Evolutionary conservation across 37 sponge, comb jelly and placozoan species (phyloP).

Genomic region (Eunapius fragilis): DNA sequence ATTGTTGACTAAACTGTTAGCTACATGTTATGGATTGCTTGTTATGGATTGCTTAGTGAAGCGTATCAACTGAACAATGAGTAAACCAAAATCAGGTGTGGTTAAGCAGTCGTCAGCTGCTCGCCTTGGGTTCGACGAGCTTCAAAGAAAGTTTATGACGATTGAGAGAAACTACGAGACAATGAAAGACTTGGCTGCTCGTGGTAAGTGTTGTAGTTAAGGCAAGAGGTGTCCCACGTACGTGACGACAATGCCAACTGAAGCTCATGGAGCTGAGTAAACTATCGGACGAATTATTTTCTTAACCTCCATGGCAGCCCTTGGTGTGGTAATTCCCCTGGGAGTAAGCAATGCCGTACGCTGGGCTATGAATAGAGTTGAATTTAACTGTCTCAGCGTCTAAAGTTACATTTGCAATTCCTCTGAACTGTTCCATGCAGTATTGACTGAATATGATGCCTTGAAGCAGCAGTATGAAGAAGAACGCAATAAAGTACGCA

Average conservation of each 20-base stretch:
- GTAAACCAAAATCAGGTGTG: neutral
- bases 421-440: neutral
- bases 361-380: neutral
- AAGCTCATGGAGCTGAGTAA: neutral
- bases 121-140: conserved; percentile 6
- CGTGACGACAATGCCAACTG: neutral
- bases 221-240: neutral
- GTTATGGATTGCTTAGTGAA: neutral
- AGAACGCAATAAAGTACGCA: neutral
- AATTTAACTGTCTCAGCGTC: neutral
- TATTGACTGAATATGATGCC: neutral
- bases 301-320: neutral
- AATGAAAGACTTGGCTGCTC: conserved; percentile 30
- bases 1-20: neutral
- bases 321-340: neutral
- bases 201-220: conserved; percentile 10
- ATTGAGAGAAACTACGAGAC: conserved; percentile 52
- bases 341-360: neutral
- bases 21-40: neutral
- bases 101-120: neutral
- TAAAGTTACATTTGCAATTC: neutral
- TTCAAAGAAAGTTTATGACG: conserved; percentile 42
- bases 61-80: neutral
- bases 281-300: neutral
- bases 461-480: neutral